A percentile compares a stretch with the other conserved stretches of the same genome.
phyloP scores from a whole-genome alignment of 2,888 invertebrate species.

The Caenorhabditis sp. region DNA sequence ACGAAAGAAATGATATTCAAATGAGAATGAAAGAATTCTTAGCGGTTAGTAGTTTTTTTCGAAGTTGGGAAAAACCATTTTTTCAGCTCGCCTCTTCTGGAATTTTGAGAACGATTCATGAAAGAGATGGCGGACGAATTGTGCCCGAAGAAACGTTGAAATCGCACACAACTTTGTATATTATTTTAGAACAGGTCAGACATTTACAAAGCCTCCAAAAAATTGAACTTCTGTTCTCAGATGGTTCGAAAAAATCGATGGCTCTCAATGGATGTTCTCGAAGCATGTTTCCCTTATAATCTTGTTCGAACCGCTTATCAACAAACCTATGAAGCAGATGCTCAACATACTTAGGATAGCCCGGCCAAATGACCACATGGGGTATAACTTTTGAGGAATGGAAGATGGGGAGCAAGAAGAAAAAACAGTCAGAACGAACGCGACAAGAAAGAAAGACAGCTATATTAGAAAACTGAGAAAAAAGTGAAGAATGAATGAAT shows the following conservation, averaged over 20 bases:
- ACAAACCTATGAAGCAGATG: slow-evolving; percentile 60
- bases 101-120: slow-evolving; percentile 86
- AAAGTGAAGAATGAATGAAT: too few relatives aligned
- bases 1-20: slow-evolving; percentile 93
- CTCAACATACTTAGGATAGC: slow-evolving; percentile 5
- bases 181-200: slow-evolving; percentile 81
- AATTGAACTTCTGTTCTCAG: slow-evolving; percentile 72
- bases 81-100: slow-evolving; percentile 88
- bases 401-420: too few relatives aligned
- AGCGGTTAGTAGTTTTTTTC: slow-evolving; percentile 74
- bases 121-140: slow-evolving; percentile 80
- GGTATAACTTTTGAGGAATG: too few relatives aligned
- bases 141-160: slow-evolving; percentile 85
- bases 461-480: too few relatives aligned
- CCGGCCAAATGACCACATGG: too few relatives aligned
- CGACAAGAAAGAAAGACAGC: too few relatives aligned
- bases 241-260: slow-evolving; percentile 98
- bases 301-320: slow-evolving; percentile 97
- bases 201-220: not conserved
- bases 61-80: not conserved
- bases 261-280: slow-evolving; percentile 95
- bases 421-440: too few relatives aligned
- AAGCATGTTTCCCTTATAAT: slow-evolving; percentile 98
- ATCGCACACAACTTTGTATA: slow-evolving; percentile 89
- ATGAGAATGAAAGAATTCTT: slow-evolving; percentile 94